Percentiles rank a stretch among this genome's conserved stretches.
phyloP scores from a whole-genome alignment of 2,113 vertebrate species.

The Corythaixoides concolor region DNA sequence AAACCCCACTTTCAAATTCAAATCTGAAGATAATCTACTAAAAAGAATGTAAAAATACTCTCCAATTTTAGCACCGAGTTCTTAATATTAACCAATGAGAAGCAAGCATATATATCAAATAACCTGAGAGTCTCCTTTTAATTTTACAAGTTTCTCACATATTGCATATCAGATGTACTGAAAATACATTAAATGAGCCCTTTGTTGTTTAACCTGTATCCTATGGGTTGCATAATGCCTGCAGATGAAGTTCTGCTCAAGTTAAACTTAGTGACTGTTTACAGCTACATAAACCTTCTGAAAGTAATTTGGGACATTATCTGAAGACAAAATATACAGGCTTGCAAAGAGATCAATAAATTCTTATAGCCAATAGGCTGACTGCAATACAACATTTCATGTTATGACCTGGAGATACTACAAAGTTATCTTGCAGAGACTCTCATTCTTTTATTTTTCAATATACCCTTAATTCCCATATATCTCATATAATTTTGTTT shows the following conservation, averaged over 20 bases:
- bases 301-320: not conserved
- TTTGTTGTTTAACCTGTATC: not conserved
- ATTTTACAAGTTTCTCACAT: not conserved
- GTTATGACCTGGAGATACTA: not conserved
- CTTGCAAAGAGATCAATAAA: not conserved
- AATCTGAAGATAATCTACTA: not conserved
- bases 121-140: no score
- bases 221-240: not conserved
- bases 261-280: not conserved
- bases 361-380: not conserved
- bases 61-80: not conserved
- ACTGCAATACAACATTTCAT: not conserved
- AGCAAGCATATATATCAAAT: not conserved
- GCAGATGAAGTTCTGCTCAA: not conserved
- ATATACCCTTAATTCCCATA: not conserved
- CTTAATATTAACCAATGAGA: not conserved
- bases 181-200: not conserved
- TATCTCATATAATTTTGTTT: not conserved
- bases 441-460: not conserved
- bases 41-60: not conserved
- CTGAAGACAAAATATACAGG: not conserved
- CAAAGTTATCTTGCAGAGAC: not conserved
- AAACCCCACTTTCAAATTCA: not conserved
- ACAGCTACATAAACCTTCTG: not conserved
- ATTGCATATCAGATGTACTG: not conserved